Evolutionary conservation across 2,888 invertebrate species (phyloP).

Genomic region (Labia minor): DNA sequence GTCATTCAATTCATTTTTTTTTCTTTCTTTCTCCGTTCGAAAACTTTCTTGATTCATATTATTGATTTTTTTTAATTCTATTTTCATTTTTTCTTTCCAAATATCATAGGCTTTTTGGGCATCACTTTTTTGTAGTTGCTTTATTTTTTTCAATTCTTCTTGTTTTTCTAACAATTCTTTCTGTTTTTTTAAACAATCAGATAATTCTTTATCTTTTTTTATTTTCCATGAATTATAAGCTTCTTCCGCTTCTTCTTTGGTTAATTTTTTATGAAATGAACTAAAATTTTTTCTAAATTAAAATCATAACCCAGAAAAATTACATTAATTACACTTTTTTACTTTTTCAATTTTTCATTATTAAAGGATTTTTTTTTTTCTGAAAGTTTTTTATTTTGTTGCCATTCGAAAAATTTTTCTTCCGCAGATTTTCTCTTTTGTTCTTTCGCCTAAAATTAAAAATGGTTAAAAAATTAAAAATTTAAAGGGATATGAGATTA

Average conservation of each 20-base stretch:
- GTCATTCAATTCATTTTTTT: neutral
- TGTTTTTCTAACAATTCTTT: neutral
- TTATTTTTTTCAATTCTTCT: neutral
- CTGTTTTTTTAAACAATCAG: neutral
- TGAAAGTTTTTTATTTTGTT: slow-evolving; percentile 16
- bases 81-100: neutral
- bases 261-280: neutral
- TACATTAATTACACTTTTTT: neutral
- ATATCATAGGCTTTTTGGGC: neutral
- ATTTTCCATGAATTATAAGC: slow-evolving; percentile 15
- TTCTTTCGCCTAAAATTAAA: slow-evolving; percentile 17
- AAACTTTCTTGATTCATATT: neutral
- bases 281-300: neutral
- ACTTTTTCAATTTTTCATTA: neutral
- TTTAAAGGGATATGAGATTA: neutral
- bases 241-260: slow-evolving; percentile 5
- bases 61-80: neutral
- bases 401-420: slow-evolving; percentile 24
- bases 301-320: no score
- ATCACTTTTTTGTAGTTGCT: neutral
- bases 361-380: neutral
- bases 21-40: neutral
- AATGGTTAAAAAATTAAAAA: slow-evolving; percentile 15
- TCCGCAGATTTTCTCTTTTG: slow-evolving; percentile 21
- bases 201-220: slow-evolving; percentile 15